A percentile compares a stretch with the other conserved stretches of the same genome.
These are phyloP conservation scores for Leptocoma aspasia DNA, from an alignment of 2,113 vertebrate genomes.

Conservation along the genomic window DNA sequence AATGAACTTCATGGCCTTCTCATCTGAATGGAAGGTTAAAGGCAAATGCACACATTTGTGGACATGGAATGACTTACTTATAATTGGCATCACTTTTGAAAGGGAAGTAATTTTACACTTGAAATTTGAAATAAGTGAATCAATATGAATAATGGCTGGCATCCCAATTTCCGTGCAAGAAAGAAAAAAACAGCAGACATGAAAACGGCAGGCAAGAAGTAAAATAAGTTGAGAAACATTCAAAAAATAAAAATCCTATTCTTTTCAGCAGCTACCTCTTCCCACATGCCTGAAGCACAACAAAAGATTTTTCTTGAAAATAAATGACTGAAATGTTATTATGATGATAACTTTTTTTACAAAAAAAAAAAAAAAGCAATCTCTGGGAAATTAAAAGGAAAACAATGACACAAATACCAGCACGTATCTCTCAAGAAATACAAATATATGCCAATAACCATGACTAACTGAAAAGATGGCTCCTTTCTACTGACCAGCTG, in stretches of 20 bases:
- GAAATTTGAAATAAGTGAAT: not conserved
- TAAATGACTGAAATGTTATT: not conserved
- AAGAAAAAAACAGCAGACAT: not conserved
- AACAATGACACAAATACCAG: not conserved
- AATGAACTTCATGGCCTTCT: conserved; percentile 91
- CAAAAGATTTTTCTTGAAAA: not conserved
- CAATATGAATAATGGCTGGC: not conserved
- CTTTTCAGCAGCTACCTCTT: not conserved
- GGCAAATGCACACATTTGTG: conserved; percentile 42
- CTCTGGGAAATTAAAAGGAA: not conserved
- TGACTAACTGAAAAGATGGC: not conserved
- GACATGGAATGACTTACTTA: not conserved
- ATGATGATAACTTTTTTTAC: not conserved
- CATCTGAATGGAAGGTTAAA: conserved; percentile 82
- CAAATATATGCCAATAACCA: not conserved
- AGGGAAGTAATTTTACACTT: not conserved
- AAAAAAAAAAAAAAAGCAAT: not conserved
- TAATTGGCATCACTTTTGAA: not conserved
- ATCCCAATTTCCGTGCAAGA: not conserved
- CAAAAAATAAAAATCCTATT: not conserved
- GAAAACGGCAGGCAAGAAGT: not conserved
- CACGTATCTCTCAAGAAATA: not conserved
- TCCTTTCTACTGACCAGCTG: not conserved
- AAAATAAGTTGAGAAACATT: not conserved
- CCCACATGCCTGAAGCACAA: not conserved